phyloP scores from a whole-genome alignment of 2,888 invertebrate species.

The Nomada fucata region DNA sequence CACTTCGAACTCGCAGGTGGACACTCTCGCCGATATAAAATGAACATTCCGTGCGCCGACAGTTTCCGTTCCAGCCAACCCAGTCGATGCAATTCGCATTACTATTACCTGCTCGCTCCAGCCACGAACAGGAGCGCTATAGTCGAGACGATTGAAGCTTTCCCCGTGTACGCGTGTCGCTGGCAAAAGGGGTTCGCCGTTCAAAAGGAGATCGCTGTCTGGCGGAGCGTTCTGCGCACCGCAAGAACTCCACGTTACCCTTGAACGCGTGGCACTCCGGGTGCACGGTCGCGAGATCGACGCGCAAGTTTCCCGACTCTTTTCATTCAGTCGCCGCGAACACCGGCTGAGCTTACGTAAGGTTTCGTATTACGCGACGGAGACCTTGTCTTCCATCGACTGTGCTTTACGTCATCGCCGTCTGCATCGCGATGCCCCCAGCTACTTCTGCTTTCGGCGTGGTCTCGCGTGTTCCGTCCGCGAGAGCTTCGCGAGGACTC shows the following conservation, averaged over 20 bases:
- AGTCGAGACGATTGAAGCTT: background rate
- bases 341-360: slow-evolving; percentile 64
- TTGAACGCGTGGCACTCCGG: background rate
- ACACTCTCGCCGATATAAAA: background rate
- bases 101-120: background rate
- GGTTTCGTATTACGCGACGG: slow-evolving; percentile 60
- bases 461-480: slow-evolving; percentile 33
- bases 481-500: background rate
- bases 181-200: background rate
- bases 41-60: background rate
- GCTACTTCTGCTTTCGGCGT: slow-evolving; percentile 20
- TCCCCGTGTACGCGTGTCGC: background rate
- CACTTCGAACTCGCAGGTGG: background rate
- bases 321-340: slow-evolving; percentile 58
- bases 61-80: background rate
- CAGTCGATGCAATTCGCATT: slow-evolving; percentile 4
- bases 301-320: slow-evolving; percentile 25
- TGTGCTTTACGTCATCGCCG: slow-evolving; percentile 58
- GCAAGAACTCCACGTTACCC: background rate
- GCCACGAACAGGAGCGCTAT: background rate
- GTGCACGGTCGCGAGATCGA: background rate
- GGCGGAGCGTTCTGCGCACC: too few relatives aligned
- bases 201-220: too few relatives aligned
- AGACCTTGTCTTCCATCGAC: slow-evolving; percentile 71
- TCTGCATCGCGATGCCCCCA: slow-evolving; percentile 43